These are phyloP conservation scores for Tretioscincus oriximinensis DNA, from an alignment of 2,113 vertebrate species.

Conservation along the genomic window DNA sequence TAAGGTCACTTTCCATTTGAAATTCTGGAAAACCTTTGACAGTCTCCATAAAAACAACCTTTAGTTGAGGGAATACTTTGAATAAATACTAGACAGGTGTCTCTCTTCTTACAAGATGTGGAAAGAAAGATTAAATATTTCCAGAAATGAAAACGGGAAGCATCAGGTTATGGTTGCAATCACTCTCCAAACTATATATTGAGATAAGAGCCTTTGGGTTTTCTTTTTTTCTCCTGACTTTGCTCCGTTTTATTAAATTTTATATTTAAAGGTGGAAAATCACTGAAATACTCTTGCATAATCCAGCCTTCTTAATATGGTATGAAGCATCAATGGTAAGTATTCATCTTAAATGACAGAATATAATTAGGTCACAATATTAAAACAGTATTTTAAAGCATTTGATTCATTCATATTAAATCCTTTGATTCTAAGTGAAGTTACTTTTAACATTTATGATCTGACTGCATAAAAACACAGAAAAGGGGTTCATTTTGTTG, in stretches of 20 bases:
- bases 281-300: constrained; percentile 1
- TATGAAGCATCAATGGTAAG: neutral
- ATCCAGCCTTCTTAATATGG: constrained; percentile 9
- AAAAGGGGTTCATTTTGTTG: neutral
- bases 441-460: neutral
- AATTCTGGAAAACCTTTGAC: too few species aligned
- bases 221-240: neutral
- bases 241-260: constrained; percentile 20
- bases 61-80: too few species aligned
- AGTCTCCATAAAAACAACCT: too few species aligned
- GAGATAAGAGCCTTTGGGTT: neutral
- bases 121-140: neutral
- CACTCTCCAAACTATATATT: constrained; percentile 5
- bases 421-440: neutral
- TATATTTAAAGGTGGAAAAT: neutral
- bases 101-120: too few species aligned
- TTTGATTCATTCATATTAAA: neutral
- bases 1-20: too few species aligned
- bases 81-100: too few species aligned
- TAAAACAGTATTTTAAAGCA: neutral
- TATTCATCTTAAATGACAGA: constrained; percentile 19
- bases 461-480: neutral
- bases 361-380: neutral
- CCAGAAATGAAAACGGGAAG: neutral
- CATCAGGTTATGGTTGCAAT: neutral